Conservation (phyloP, 2,797 vertebrate species). For the Pterois miles region DNA sequence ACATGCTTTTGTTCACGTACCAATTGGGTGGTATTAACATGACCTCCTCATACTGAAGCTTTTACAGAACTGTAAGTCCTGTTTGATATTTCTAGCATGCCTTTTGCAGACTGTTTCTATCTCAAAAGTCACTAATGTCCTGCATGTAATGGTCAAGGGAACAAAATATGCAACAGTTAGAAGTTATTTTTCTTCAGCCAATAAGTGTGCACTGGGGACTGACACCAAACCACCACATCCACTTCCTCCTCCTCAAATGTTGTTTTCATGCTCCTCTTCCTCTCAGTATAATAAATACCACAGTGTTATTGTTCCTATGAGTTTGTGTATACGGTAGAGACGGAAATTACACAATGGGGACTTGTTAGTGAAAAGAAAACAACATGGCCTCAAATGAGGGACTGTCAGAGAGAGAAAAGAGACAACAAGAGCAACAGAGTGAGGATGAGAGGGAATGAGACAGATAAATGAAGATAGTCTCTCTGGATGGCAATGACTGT, state of each 20-base stretch:
- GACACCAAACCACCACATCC: slow-evolving; percentile 26
- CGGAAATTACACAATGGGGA: slow-evolving; percentile 73
- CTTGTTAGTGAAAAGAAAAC: slow-evolving; percentile 78
- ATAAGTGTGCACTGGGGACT: slow-evolving; percentile 28
- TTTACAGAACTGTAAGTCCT: not conserved
- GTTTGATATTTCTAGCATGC: not conserved
- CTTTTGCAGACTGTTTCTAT: slow-evolving; percentile 6
- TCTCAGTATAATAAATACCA: slow-evolving; percentile 53
- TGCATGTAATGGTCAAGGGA: not conserved
- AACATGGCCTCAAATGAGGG: slow-evolving; percentile 54
- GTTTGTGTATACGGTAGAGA: slow-evolving; percentile 49
- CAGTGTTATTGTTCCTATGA: slow-evolving; percentile 52
- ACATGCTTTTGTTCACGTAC: not conserved
- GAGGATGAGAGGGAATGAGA: slow-evolving; percentile 46
- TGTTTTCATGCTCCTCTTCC: slow-evolving; percentile 36
- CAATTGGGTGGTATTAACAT: not conserved
- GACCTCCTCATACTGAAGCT: not conserved
- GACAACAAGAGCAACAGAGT: slow-evolving; percentile 30
- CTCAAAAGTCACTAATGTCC: slow-evolving; percentile 8
- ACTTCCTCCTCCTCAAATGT: slow-evolving; percentile 39
- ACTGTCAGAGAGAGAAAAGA: slow-evolving; percentile 35
- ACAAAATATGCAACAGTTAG: slow-evolving; percentile 23
- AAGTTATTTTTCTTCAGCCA: slow-evolving; percentile 26
- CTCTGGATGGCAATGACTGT: slow-evolving; percentile 35
- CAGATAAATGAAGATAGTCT: slow-evolving; percentile 54